phyloP scores from a whole-genome alignment of 2,113 vertebrate species.

The Drymodes brunneopygia region DNA sequence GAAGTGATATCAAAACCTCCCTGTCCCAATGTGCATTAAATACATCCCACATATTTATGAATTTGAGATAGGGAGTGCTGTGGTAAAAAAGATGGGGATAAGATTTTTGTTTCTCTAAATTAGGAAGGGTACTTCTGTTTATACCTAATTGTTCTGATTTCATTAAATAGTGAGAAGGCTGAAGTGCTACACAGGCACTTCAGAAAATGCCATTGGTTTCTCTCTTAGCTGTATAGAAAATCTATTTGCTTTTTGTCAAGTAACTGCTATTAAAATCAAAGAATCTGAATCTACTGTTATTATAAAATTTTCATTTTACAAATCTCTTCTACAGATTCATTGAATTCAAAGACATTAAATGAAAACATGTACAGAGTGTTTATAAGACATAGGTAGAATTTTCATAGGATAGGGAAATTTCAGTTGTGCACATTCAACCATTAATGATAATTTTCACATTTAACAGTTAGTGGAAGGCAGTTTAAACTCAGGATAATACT shows the following conservation, averaged over 20 bases:
- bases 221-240: neutral
- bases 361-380: neutral
- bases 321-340: neutral
- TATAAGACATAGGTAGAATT: neutral
- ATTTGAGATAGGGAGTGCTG: fast-evolving
- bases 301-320: neutral
- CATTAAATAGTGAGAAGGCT: neutral
- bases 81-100: neutral
- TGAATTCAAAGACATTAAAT: neutral
- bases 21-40: neutral
- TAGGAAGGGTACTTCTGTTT: neutral
- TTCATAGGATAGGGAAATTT: neutral
- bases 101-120: neutral
- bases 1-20: neutral
- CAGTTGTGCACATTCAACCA: neutral
- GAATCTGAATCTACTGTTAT: neutral
- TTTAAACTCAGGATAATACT: neutral
- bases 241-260: neutral
- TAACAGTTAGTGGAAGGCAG: neutral
- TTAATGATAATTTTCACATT: neutral
- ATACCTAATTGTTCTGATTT: neutral
- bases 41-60: neutral
- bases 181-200: neutral
- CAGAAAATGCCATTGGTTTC: neutral
- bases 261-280: neutral